Conservation (phyloP, 2,113 vertebrate genomes). For the Oxyruncus cristatus region DNA sequence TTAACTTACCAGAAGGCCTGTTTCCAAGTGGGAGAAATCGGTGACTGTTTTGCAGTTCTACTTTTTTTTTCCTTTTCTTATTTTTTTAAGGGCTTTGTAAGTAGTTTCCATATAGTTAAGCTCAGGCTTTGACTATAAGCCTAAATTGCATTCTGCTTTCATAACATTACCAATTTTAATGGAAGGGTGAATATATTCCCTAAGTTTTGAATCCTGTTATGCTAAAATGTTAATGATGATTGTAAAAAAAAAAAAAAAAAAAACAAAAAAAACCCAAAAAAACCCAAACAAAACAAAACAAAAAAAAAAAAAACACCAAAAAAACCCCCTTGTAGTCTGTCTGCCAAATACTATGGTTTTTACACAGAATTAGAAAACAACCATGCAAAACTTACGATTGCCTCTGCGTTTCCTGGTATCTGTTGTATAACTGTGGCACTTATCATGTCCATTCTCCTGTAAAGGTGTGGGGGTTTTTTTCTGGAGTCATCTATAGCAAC, state of each 20-base stretch:
- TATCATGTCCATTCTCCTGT: not conserved
- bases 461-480: not conserved
- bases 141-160: slow-evolving; percentile 22
- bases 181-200: slow-evolving; percentile 3
- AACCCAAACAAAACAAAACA: not conserved
- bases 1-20: slow-evolving; percentile 7
- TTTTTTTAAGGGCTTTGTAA: slow-evolving; percentile 16
- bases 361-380: not conserved
- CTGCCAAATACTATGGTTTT: not conserved
- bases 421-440: not conserved
- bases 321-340: slow-evolving; percentile 20
- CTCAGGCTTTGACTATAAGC: not conserved
- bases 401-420: not conserved
- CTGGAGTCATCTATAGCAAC: not conserved
- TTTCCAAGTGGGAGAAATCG: not conserved
- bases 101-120: slow-evolving; percentile 49
- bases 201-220: not conserved
- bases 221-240: not conserved
- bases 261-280: too few species aligned
- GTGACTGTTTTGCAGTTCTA: slow-evolving; percentile 25
- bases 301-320: not conserved
- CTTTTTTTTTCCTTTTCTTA: not conserved
- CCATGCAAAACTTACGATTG: not conserved
- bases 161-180: slow-evolving; percentile 35
- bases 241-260: not conserved